phyloP scores from a whole-genome alignment of 2,797 vertebrate genomes.

The Tamandua tetradactyla region DNA sequence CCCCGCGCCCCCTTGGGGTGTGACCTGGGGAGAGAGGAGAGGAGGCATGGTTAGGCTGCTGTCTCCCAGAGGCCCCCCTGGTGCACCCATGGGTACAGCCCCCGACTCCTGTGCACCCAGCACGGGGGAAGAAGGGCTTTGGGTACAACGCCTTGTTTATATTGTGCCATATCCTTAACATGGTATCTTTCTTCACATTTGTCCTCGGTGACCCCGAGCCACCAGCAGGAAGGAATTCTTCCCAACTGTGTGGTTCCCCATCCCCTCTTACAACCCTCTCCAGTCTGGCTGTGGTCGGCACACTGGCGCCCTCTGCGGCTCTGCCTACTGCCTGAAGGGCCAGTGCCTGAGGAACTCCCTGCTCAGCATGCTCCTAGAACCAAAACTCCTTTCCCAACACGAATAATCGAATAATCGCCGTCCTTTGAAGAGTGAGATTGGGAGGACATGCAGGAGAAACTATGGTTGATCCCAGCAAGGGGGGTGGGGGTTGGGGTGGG shows the following conservation, averaged over 20 bases:
- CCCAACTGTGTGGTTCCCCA: neutral
- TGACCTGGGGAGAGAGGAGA: conserved; percentile 81
- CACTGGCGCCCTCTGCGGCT: too few relatives aligned
- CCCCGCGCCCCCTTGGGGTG: conserved; percentile 81
- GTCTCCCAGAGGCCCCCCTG: neutral
- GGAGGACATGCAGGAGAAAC: neutral
- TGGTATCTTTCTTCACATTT: neutral
- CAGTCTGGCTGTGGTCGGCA: neutral
- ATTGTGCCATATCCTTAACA: neutral
- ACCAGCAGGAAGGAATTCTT: neutral
- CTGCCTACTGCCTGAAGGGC: too few relatives aligned
- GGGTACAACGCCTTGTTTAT: neutral
- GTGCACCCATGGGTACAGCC: neutral
- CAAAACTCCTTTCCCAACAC: neutral
- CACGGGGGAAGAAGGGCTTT: neutral
- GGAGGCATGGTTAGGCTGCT: conserved; percentile 51
- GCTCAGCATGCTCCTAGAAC: neutral
- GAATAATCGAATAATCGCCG: too few relatives aligned
- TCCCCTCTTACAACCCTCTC: neutral
- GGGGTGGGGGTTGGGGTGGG: neutral
- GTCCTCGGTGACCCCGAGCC: neutral
- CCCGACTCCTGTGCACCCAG: neutral
- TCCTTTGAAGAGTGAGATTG: neutral
- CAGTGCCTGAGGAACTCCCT: neutral
- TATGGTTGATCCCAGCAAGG: neutral